Percentiles rank a stretch among this genome's conserved stretches.
Conservation (phyloP, 2,888 invertebrate species). For the Thereva nobilitata region DNA sequence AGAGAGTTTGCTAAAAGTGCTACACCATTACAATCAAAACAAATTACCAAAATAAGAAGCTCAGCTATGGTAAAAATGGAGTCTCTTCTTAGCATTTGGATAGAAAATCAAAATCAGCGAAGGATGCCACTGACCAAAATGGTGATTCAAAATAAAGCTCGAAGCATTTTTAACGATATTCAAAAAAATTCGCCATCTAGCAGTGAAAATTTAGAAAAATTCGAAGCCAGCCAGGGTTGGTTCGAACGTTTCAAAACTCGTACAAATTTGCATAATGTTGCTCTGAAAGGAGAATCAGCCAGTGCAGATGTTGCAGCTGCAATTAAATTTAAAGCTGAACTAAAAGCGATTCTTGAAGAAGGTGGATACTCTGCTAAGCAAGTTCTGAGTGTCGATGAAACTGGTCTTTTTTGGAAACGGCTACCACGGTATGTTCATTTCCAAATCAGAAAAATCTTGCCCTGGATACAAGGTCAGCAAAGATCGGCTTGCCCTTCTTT, state of each 20-base stretch:
- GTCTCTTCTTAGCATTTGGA: slow-evolving; percentile 31
- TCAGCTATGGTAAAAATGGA: slow-evolving; percentile 33
- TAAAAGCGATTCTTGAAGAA: slow-evolving; percentile 37
- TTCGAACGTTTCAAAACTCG: slow-evolving; percentile 30
- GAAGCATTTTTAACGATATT: slow-evolving; percentile 32
- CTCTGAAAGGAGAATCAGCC: slow-evolving; percentile 35
- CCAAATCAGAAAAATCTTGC: background rate
- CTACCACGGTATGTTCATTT: background rate
- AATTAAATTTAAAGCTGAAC: slow-evolving; percentile 15
- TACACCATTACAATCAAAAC: slow-evolving; percentile 31
- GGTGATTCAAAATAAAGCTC: slow-evolving; percentile 32
- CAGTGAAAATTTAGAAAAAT: slow-evolving; percentile 34
- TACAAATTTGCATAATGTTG: slow-evolving; percentile 29
- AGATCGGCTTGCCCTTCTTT: slow-evolving; percentile 2
- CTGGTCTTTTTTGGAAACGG: background rate
- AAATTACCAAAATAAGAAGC: slow-evolving; percentile 36
- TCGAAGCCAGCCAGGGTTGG: slow-evolving; percentile 45
- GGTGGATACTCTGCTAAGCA: slow-evolving; percentile 38
- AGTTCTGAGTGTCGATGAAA: slow-evolving; percentile 30
- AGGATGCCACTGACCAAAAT: slow-evolving; percentile 38
- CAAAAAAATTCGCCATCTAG: slow-evolving; percentile 26
- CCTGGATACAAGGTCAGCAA: slow-evolving; percentile 7
- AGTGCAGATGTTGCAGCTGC: slow-evolving; percentile 32
- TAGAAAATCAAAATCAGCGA: slow-evolving; percentile 32
- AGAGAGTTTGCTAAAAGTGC: slow-evolving; percentile 33